Conservation (phyloP, 1,140 invertebrate genomes). For the Triops longicaudatus region DNA sequence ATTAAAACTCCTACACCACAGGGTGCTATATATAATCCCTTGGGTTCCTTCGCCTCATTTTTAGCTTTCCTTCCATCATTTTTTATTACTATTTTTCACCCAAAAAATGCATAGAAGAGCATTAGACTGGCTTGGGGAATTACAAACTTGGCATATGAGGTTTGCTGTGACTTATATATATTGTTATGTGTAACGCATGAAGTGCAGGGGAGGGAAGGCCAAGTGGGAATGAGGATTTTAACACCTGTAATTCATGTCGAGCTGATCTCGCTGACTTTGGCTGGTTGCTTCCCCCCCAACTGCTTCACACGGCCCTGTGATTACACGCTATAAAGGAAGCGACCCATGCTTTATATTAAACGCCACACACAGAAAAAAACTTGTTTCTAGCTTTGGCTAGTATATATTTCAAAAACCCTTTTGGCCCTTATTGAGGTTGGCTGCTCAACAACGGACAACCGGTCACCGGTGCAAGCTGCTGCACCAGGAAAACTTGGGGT, state of each 20-base stretch:
- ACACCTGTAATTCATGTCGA: conserved; percentile 4
- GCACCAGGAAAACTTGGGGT: background rate
- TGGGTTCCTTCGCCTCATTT: background rate
- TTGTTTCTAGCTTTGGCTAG: background rate
- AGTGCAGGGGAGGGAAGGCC: conserved; percentile 13
- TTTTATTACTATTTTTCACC: background rate
- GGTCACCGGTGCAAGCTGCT: background rate
- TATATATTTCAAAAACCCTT: conserved; percentile 1
- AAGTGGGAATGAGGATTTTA: conserved; percentile 8
- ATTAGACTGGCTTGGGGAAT: background rate
- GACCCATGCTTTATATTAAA: conserved; percentile 8
- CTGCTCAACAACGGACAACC: background rate
- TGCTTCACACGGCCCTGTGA: conserved; percentile 13
- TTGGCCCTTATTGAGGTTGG: background rate
- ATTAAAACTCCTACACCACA: background rate
- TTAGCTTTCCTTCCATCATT: background rate
- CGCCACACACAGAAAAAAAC: background rate
- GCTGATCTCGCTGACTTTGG: conserved; percentile 10
- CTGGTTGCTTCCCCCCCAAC: background rate
- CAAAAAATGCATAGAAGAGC: background rate
- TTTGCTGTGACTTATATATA: background rate
- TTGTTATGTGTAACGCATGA: conserved; percentile 7
- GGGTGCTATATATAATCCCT: background rate
- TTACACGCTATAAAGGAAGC: conserved; percentile 15
- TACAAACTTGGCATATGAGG: background rate